Percentiles rank a stretch among this genome's conserved stretches.
phyloP scores from a whole-genome alignment of 2,797 vertebrate genomes.

The Loriculus beryllinus region DNA sequence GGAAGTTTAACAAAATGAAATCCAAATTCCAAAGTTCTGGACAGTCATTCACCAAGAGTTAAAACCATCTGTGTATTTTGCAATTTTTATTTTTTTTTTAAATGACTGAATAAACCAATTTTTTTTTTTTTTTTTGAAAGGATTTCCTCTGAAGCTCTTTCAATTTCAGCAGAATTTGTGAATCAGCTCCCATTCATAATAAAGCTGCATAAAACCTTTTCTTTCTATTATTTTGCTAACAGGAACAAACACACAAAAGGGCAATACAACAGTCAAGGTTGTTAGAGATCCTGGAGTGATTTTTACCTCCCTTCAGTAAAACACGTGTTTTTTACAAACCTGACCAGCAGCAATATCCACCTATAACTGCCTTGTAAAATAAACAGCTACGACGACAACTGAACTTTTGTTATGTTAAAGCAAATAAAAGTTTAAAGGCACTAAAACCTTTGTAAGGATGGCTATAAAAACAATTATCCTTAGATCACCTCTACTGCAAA shows the following conservation, averaged over 20 bases:
- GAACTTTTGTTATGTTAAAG: conserved; percentile 64
- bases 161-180: not conserved
- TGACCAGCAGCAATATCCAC: conserved; percentile 24
- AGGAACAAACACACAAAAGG: not conserved
- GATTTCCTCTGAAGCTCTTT: not conserved
- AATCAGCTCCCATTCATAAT: not conserved
- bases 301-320: not conserved
- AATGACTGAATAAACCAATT: not conserved
- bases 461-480: conserved; percentile 67
- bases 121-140: not conserved
- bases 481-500: conserved; percentile 42
- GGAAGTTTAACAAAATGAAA: conserved; percentile 5
- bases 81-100: not conserved
- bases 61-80: not conserved
- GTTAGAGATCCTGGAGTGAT: not conserved
- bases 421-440: conserved; percentile 65
- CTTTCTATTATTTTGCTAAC: not conserved
- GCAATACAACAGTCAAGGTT: not conserved
- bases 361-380: conserved; percentile 69
- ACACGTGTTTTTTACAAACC: not conserved
- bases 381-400: conserved; percentile 68
- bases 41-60: not conserved
- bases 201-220: not conserved
- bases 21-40: not conserved
- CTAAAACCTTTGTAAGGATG: conserved; percentile 67